Percentiles rank a stretch among this genome's conserved stretches.
phyloP scores from a whole-genome alignment of 2,797 vertebrate species.

The Acanthurus tractus region DNA sequence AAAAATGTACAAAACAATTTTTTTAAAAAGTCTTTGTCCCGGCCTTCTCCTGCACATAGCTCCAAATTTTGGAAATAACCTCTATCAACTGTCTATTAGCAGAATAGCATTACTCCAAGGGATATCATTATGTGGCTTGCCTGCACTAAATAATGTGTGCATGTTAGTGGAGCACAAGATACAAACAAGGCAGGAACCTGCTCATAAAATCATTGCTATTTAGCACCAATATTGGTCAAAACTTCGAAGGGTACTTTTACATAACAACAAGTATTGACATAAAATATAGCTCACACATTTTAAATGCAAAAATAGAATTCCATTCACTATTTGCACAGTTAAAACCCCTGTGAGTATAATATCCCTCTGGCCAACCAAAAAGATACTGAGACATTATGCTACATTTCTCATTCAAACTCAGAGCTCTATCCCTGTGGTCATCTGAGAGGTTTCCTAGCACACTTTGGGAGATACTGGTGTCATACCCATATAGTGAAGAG shows the following conservation, averaged over 20 bases:
- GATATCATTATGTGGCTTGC: neutral
- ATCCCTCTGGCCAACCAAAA: neutral
- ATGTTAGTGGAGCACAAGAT: neutral
- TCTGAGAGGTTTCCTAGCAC: slow-evolving; percentile 27
- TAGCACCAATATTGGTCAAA: neutral
- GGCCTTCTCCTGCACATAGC: neutral
- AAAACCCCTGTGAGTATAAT: neutral
- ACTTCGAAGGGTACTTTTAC: neutral
- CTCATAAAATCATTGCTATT: neutral
- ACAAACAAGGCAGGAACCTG: neutral
- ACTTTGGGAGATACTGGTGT: slow-evolving; percentile 35
- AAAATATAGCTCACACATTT: neutral
- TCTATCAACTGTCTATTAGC: neutral
- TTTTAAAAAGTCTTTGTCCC: neutral
- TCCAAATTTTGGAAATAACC: neutral
- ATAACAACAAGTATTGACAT: neutral
- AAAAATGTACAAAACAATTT: neutral
- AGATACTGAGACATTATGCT: neutral
- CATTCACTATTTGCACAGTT: neutral
- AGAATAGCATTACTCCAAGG: neutral
- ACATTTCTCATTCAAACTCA: slow-evolving; percentile 8
- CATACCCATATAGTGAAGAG: slow-evolving; percentile 93
- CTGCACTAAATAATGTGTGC: neutral
- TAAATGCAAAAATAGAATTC: neutral
- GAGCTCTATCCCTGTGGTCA: slow-evolving; percentile 18